phyloP scores from a whole-genome alignment of 2,113 vertebrate species.

The Leucopternis melanops region DNA sequence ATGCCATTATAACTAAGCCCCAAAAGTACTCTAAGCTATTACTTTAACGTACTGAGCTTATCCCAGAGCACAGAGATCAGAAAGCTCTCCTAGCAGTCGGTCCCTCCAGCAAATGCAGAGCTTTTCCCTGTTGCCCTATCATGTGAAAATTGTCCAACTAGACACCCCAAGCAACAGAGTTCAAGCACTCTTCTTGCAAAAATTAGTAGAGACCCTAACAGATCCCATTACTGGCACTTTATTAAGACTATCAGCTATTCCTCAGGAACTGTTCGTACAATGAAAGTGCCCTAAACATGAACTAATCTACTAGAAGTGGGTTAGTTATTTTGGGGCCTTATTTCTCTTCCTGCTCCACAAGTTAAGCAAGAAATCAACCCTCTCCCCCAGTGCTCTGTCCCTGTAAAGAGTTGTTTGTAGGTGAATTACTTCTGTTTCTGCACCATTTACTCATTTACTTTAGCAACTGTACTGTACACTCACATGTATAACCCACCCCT shows the following conservation, averaged over 20 bases:
- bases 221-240: background rate
- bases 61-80: background rate
- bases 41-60: background rate
- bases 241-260: background rate
- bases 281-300: background rate
- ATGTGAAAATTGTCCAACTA: background rate
- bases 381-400: background rate
- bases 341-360: background rate
- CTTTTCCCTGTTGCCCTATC: background rate
- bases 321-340: background rate
- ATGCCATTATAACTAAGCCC: background rate
- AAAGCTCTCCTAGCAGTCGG: background rate
- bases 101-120: background rate
- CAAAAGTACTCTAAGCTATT: background rate
- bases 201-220: background rate
- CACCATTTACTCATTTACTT: background rate
- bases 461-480: background rate
- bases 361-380: background rate
- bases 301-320: background rate
- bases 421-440: background rate
- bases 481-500: background rate
- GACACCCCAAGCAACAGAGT: background rate
- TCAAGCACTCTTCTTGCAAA: background rate
- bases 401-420: background rate
- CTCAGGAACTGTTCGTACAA: background rate